phyloP scores from a whole-genome alignment of 2,888 invertebrate species.

The Acronicta alni region DNA sequence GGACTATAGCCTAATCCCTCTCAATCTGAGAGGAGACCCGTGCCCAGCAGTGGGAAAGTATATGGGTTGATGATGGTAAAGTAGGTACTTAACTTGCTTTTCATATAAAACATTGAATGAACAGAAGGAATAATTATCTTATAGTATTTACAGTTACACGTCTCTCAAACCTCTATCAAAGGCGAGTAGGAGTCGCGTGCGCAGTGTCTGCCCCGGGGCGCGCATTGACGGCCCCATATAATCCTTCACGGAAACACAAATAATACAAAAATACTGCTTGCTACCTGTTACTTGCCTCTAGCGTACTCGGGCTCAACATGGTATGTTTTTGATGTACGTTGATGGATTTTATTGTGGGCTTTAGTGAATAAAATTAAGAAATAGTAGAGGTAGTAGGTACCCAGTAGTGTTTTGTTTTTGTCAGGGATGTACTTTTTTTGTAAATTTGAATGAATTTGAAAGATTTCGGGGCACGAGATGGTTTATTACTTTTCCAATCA shows the following conservation, averaged over 20 bases:
- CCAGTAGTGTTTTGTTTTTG: too few species aligned
- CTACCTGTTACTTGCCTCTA: conserved; percentile 56
- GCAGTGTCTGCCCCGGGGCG: conserved; percentile 36
- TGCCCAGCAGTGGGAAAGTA: too few species aligned
- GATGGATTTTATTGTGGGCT: conserved; percentile 5
- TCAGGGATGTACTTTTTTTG: too few species aligned
- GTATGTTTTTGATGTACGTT: conserved; percentile 28
- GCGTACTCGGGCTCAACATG: conserved; percentile 32
- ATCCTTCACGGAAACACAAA: conserved; percentile 54
- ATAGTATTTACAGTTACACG: conserved; percentile 39
- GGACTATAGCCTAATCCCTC: too few species aligned
- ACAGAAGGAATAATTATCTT: conserved; percentile 3
- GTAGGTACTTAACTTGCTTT: background rate
- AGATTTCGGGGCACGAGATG: too few species aligned
- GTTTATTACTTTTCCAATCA: too few species aligned
- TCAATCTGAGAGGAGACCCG: too few species aligned
- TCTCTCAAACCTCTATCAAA: conserved; percentile 47
- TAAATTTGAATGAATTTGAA: too few species aligned
- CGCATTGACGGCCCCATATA: conserved; percentile 50
- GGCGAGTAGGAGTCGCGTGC: conserved; percentile 55
- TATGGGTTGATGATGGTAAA: too few species aligned
- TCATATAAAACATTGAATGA: background rate
- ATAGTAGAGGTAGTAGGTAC: too few species aligned
- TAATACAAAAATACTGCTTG: conserved; percentile 56
- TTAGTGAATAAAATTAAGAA: too few species aligned